phyloP scores from a whole-genome alignment of 2,888 invertebrate genomes.

The Aricia artaxerxes region DNA sequence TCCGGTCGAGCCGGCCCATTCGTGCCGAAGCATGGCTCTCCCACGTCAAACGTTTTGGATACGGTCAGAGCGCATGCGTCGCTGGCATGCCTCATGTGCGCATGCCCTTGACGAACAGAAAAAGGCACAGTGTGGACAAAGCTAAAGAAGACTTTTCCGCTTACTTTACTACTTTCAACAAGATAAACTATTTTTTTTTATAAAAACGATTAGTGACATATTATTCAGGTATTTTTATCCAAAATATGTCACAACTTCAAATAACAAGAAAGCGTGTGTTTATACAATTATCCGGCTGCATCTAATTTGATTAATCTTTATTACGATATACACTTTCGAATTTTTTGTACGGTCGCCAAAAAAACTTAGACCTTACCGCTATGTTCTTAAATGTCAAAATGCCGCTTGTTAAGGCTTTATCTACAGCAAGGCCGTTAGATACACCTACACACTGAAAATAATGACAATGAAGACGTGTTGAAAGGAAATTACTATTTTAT shows the following conservation, averaged over 20 bases:
- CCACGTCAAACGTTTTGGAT: too few relatives aligned
- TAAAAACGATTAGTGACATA: too few relatives aligned
- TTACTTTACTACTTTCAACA: too few relatives aligned
- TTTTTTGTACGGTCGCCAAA: not conserved
- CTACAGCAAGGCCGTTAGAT: slow-evolving; percentile 4
- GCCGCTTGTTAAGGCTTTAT: not conserved
- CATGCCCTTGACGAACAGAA: too few relatives aligned
- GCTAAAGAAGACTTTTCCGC: too few relatives aligned
- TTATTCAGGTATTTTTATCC: not conserved
- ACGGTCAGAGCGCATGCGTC: too few relatives aligned
- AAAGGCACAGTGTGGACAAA: too few relatives aligned
- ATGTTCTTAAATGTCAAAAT: not conserved
- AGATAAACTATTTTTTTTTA: too few relatives aligned
- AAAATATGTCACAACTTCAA: slow-evolving; percentile 3
- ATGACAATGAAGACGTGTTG: not conserved
- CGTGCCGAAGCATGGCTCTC: too few relatives aligned
- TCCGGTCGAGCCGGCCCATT: too few relatives aligned
- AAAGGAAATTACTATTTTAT: slow-evolving; percentile 15
- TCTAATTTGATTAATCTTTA: slow-evolving; percentile 29
- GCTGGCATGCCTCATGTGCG: too few relatives aligned
- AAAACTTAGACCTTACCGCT: not conserved
- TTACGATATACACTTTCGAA: slow-evolving; percentile 25
- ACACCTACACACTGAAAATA: not conserved
- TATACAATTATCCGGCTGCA: slow-evolving; percentile 21
- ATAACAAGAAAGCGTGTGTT: slow-evolving; percentile 17